A percentile compares a stretch with the other conserved stretches of the same genome.
phyloP scores from a whole-genome alignment of 1,140 invertebrate species.

The Lepidurus couesii region DNA sequence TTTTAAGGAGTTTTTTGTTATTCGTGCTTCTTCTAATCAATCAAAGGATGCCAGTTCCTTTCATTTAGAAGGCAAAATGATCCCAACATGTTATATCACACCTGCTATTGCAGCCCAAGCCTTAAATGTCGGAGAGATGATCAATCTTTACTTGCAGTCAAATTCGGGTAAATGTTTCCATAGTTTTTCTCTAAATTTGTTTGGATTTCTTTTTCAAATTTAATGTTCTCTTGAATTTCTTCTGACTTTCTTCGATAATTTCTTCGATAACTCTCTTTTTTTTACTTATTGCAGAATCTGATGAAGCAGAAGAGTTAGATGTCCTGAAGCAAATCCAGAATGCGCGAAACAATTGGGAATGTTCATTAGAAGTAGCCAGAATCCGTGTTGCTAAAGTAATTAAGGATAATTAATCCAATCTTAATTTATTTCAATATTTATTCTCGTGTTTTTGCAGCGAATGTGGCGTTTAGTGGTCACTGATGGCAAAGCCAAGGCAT shows the following conservation, averaged over 20 bases:
- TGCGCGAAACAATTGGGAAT: background rate
- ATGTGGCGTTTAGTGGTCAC: background rate
- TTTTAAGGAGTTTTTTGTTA: background rate
- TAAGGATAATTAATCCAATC: background rate
- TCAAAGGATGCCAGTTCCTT: background rate
- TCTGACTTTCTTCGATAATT: no score
- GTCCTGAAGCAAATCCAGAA: background rate
- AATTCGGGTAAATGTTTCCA: background rate
- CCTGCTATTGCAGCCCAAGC: background rate
- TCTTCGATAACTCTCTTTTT: no score
- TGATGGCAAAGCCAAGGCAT: background rate
- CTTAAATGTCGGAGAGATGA: background rate
- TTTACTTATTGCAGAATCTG: background rate
- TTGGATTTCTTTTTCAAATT: background rate
- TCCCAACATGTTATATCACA: background rate
- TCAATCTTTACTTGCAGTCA: background rate
- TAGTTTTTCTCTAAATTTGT: background rate
- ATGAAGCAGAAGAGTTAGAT: background rate
- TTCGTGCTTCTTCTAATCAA: background rate
- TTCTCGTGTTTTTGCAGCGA: background rate
- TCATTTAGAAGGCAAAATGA: background rate
- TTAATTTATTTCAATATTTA: background rate
- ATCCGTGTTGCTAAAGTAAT: background rate
- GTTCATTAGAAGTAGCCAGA: background rate
- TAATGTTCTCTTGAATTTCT: background rate